Evolutionary conservation across 92 coral and sea anemone genomes (phyloP).

Genomic region (Porites divaricata): DNA sequence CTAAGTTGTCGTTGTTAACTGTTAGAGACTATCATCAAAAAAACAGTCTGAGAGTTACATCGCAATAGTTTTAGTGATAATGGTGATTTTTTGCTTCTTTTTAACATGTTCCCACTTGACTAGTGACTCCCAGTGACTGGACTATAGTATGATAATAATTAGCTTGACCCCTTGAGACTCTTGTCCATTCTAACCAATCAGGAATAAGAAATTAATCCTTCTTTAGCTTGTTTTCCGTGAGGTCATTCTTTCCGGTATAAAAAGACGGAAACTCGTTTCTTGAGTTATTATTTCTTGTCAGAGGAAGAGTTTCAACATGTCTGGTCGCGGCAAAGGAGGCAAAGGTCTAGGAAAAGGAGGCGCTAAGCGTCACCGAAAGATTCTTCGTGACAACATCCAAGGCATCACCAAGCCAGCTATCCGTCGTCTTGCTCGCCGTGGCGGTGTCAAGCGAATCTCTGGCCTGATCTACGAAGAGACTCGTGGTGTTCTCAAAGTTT

Average conservation of each 20-base stretch:
- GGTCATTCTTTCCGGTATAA: conserved; percentile 20
- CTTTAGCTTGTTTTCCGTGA: conserved; percentile 1
- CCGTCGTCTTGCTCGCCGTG: conserved; percentile 96
- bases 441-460: conserved; percentile 92
- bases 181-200: background rate
- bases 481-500: conserved; percentile 95
- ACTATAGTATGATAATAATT: background rate
- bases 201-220: too few relatives aligned
- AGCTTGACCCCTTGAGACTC: background rate
- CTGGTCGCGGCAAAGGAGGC: conserved; percentile 91
- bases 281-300: too few relatives aligned
- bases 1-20: too few relatives aligned
- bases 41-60: too few relatives aligned
- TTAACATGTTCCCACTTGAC: background rate
- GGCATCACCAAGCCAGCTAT: conserved; percentile 91
- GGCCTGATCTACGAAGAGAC: conserved; percentile 85
- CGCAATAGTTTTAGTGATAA: too few relatives aligned
- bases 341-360: conserved; percentile 97
- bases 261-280: background rate
- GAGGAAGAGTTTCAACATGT: conserved; percentile 20
- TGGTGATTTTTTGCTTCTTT: background rate
- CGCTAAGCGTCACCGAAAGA: conserved; percentile 93
- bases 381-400: conserved; percentile 69
- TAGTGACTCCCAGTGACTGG: too few relatives aligned
- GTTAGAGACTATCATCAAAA: too few relatives aligned